These are phyloP conservation scores for Macquaria australasica DNA, from an alignment of 2,113 vertebrate species.

Conservation along the genomic window DNA sequence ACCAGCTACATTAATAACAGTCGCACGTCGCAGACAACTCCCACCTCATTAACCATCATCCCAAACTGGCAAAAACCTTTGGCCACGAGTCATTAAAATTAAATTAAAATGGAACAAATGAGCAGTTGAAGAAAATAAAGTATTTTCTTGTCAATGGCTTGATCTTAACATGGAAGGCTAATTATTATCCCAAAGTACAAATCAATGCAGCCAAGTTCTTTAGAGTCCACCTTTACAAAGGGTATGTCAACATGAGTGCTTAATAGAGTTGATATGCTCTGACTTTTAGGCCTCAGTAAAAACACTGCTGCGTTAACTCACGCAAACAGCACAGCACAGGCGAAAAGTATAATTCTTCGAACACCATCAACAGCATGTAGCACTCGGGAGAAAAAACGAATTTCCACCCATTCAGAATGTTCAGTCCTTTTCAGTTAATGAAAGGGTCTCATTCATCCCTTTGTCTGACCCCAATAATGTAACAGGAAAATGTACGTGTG, in stretches of 20 bases:
- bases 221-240: conserved; percentile 24
- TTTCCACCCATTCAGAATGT: conserved; percentile 29
- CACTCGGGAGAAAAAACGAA: background rate
- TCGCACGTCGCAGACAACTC: background rate
- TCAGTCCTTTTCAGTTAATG: conserved; percentile 19
- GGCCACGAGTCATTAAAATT: background rate
- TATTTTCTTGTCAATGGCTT: conserved; percentile 6
- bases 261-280: background rate
- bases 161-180: conserved; percentile 6
- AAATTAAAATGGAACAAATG: conserved; percentile 21
- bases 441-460: conserved; percentile 17
- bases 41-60: background rate
- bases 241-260: background rate
- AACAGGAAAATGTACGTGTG: background rate
- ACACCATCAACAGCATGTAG: background rate
- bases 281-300: background rate
- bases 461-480: conserved; percentile 51
- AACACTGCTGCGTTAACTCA: background rate
- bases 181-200: conserved; percentile 8
- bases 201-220: conserved; percentile 17
- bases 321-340: background rate
- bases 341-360: conserved; percentile 8
- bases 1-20: background rate
- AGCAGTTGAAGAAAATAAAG: background rate
- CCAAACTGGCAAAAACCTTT: background rate